These are phyloP conservation scores for Laticauda colubrina DNA, from an alignment of 2,113 vertebrate genomes.

Conservation along the genomic window DNA sequence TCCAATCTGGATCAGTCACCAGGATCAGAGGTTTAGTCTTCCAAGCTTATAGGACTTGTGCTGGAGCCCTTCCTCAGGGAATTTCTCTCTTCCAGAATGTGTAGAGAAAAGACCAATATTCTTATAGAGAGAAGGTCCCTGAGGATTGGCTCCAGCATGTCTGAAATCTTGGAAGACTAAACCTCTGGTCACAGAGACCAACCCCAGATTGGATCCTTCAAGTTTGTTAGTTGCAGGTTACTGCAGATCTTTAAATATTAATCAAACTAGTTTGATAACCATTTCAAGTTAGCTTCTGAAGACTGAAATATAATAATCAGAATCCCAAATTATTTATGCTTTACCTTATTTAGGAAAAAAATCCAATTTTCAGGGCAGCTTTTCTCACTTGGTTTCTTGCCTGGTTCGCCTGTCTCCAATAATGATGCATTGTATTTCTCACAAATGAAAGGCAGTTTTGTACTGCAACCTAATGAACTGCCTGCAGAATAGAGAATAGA, in stretches of 20 bases:
- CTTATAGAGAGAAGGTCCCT: neutral
- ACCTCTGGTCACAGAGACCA: neutral
- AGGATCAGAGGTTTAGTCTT: neutral
- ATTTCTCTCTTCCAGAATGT: neutral
- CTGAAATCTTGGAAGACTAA: neutral
- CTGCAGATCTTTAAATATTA: neutral
- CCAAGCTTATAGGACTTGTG: neutral
- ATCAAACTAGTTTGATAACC: neutral
- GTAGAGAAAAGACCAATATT: neutral
- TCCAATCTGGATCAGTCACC: neutral
- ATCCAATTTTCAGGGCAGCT: constrained; percentile 70
- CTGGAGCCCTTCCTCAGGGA: neutral
- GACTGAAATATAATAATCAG: neutral
- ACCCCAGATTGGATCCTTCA: neutral
- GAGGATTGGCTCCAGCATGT: neutral
- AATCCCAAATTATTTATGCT: neutral
- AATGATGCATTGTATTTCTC: constrained; percentile 83
- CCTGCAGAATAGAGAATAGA: constrained; percentile 59
- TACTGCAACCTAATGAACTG: constrained; percentile 62
- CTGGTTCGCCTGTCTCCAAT: constrained; percentile 76
- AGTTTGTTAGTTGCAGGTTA: neutral
- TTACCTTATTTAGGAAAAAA: constrained; percentile 88
- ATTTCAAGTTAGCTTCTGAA: neutral
- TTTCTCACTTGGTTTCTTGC: constrained; percentile 61
- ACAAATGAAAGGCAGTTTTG: constrained; percentile 84